Conservation (phyloP, 2,888 invertebrate genomes). For the Archaeoteleia sp. region DNA sequence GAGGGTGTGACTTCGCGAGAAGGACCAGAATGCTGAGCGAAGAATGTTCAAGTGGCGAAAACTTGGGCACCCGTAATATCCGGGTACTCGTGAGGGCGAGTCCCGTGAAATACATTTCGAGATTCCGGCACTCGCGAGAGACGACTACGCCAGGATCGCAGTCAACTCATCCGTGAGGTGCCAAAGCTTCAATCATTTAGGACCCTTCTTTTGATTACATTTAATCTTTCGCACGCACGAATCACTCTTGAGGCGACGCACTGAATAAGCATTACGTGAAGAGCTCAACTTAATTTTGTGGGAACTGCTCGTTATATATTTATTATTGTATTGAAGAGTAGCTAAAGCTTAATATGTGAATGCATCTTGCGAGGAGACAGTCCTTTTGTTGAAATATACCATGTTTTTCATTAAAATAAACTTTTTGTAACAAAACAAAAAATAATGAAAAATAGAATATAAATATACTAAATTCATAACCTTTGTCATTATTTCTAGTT, state of each 20-base stretch:
- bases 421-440: too few relatives aligned
- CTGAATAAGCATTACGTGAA: slow-evolving; percentile 24
- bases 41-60: slow-evolving; percentile 51
- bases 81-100: slow-evolving; percentile 62
- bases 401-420: too few relatives aligned
- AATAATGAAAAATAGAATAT: too few relatives aligned
- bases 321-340: too few relatives aligned
- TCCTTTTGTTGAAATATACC: too few relatives aligned
- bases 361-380: too few relatives aligned
- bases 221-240: slow-evolving; percentile 51
- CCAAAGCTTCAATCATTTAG: slow-evolving; percentile 64
- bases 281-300: slow-evolving; percentile 9
- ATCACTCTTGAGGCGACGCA: slow-evolving; percentile 19
- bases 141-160: slow-evolving; percentile 30
- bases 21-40: slow-evolving; percentile 44
- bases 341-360: too few relatives aligned
- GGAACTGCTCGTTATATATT: background rate
- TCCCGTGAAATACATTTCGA: slow-evolving; percentile 57
- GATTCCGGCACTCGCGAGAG: slow-evolving; percentile 15
- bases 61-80: slow-evolving; percentile 56
- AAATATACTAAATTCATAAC: too few relatives aligned
- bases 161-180: slow-evolving; percentile 56
- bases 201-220: slow-evolving; percentile 54
- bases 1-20: slow-evolving; percentile 65
- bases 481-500: too few relatives aligned